phyloP scores from a whole-genome alignment of 2,797 vertebrate genomes.

The Sylvilagus floridanus region DNA sequence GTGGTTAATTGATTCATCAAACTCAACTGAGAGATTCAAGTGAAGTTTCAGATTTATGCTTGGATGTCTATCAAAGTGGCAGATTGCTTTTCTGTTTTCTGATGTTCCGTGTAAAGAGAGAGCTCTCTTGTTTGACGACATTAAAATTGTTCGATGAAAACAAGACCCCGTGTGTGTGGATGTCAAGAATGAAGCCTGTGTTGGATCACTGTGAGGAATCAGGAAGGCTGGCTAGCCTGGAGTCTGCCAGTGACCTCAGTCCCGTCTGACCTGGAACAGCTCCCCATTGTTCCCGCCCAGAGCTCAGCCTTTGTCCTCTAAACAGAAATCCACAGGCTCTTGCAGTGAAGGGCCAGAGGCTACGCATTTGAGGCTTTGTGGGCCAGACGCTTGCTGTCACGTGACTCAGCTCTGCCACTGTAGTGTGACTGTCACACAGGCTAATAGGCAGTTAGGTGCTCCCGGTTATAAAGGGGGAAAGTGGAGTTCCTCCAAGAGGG shows the following conservation, averaged over 20 bases:
- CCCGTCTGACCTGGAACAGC: neutral
- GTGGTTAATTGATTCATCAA: neutral
- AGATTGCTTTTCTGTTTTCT: constrained; percentile 26
- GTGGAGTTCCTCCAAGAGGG: no score
- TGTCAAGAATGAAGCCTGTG: neutral
- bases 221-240: no score
- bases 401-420: neutral
- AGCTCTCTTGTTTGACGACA: neutral
- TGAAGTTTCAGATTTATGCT: neutral
- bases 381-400: neutral
- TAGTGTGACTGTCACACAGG: neutral
- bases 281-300: neutral
- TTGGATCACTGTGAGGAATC: neutral
- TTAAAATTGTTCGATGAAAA: neutral
- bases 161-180: neutral
- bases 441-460: no score
- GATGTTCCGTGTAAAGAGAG: neutral
- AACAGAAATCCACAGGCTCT: neutral
- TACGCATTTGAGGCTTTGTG: neutral
- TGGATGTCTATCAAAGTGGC: neutral
- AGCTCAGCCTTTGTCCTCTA: neutral
- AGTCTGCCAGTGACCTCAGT: neutral
- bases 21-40: neutral
- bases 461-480: no score
- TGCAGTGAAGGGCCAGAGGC: neutral